phyloP scores from a whole-genome alignment of 2,888 invertebrate species.

The Drosophila hamatofila region DNA sequence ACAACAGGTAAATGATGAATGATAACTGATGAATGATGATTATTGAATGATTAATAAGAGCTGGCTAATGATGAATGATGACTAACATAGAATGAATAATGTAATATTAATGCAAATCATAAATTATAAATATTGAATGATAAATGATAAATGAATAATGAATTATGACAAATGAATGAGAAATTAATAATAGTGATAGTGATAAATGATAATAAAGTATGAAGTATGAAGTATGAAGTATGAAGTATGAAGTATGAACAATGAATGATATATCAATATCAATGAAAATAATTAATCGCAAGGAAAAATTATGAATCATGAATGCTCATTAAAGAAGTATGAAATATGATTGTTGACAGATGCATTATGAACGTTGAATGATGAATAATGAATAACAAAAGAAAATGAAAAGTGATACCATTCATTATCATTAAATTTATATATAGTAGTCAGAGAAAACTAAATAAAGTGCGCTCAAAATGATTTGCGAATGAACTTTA shows the following conservation, averaged over 20 bases:
- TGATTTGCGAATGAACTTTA: constrained; percentile 11
- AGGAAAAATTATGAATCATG: background rate
- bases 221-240: too few species aligned
- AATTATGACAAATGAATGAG: background rate
- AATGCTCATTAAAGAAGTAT: background rate
- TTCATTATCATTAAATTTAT: background rate
- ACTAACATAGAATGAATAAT: background rate
- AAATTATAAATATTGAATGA: background rate
- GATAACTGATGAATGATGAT: background rate
- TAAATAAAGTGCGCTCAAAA: constrained; percentile 1
- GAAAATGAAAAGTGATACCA: too few species aligned
- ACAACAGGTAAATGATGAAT: too few species aligned
- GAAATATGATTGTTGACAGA: background rate
- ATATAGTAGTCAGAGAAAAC: background rate
- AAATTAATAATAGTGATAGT: too few species aligned
- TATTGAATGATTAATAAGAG: too few species aligned
- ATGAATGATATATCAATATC: too few species aligned
- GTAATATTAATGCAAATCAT: too few species aligned
- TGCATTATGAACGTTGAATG: background rate
- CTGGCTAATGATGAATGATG: background rate
- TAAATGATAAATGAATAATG: background rate
- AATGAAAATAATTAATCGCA: background rate
- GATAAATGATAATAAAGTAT: too few species aligned
- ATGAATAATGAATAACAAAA: background rate
- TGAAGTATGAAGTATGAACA: too few species aligned